These are phyloP conservation scores for Morpho achilles DNA, from an alignment of 2,888 invertebrate species.

Conservation along the genomic window DNA sequence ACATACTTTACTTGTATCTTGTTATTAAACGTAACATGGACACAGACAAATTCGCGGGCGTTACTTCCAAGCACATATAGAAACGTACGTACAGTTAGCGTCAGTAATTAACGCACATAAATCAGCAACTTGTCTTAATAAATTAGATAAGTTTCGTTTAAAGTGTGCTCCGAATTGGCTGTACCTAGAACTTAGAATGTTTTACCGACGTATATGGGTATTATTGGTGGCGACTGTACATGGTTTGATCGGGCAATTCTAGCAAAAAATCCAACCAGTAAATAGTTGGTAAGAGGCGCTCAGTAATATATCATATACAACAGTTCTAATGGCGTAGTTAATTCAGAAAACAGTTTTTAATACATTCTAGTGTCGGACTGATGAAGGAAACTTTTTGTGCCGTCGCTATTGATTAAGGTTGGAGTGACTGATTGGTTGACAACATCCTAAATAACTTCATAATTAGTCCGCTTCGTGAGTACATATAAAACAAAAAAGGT, in stretches of 20 bases:
- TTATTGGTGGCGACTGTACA: conserved; percentile 9
- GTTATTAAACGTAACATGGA: no score
- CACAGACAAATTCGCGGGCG: no score
- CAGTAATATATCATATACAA: conserved; percentile 57
- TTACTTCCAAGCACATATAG: no score
- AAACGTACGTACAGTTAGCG: no score
- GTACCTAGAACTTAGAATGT: neutral
- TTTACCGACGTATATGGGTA: neutral
- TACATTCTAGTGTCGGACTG: conserved; percentile 37
- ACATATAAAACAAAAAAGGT: no score
- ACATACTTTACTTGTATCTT: no score
- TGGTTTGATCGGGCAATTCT: conserved; percentile 47
- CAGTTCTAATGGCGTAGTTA: conserved; percentile 54
- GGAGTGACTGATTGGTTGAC: conserved; percentile 35
- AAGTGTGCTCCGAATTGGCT: conserved; percentile 6
- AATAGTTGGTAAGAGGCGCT: conserved; percentile 28
- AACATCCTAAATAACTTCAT: conserved; percentile 19
- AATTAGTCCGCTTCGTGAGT: neutral
- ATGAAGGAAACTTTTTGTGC: conserved; percentile 32
- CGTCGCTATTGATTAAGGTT: conserved; percentile 33
- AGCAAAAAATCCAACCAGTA: conserved; percentile 40
- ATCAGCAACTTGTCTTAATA: conserved; percentile 7
- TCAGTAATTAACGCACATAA: neutral
- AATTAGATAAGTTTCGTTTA: conserved; percentile 9
- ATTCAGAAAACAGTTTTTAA: conserved; percentile 46